Conservation (phyloP, 2,888 invertebrate genomes). For the Alloplasta piceator region DNA sequence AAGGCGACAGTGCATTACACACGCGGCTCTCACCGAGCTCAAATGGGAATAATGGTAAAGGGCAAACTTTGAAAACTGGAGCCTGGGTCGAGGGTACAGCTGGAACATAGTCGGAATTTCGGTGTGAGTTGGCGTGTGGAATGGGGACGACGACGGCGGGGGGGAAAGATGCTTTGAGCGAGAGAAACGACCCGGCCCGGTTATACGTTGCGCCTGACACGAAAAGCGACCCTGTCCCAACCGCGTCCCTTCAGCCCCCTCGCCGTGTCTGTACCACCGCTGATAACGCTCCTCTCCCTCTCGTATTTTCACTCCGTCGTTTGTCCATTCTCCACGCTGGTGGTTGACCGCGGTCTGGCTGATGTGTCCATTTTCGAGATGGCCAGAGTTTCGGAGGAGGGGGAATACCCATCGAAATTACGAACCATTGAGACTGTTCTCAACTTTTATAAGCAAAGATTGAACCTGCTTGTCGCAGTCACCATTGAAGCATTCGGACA, state of each 20-base stretch:
- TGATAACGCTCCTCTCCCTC: constrained; percentile 53
- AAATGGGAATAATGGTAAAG: constrained; percentile 70
- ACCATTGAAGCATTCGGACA: too few species aligned
- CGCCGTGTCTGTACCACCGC: constrained; percentile 49
- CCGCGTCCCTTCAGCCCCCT: too few species aligned
- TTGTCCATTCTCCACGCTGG: constrained; percentile 50
- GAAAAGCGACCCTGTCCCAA: constrained; percentile 44
- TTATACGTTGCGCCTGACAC: constrained; percentile 52
- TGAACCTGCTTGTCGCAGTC: too few species aligned
- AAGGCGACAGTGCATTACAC: constrained; percentile 57
- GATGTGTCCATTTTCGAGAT: constrained; percentile 21
- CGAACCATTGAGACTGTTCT: not conserved
- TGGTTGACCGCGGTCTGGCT: constrained; percentile 42
- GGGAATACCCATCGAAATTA: not conserved
- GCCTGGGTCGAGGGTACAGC: constrained; percentile 12
- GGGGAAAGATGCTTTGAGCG: not conserved
- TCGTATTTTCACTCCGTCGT: constrained; percentile 48
- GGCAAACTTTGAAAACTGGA: constrained; percentile 71
- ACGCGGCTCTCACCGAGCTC: constrained; percentile 51
- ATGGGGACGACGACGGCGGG: constrained; percentile 38
- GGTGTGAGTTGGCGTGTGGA: constrained; percentile 22
- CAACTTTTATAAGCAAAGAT: too few species aligned
- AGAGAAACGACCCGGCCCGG: too few species aligned
- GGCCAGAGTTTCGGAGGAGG: not conserved
- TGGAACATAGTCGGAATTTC: constrained; percentile 39